Base-by-base conservation (phyloP, 2,888 invertebrate species). In the Yponomeuta plumbellus region DNA sequence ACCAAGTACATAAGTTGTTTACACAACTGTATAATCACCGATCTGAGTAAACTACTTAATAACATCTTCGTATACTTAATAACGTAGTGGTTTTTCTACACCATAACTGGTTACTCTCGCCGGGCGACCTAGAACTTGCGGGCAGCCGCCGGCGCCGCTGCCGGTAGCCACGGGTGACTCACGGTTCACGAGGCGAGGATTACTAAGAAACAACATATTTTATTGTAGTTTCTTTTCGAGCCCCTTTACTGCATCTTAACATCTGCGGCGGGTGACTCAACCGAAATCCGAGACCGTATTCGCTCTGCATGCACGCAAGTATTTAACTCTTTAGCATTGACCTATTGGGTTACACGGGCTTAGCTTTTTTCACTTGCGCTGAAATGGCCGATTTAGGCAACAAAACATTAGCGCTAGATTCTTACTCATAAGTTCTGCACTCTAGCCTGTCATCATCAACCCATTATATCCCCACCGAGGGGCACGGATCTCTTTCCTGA, bases 51-150 rank as follows among this genome's bases (percentile, higher is more conserved):
- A 17, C 17, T 52, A 52, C 17, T 52, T 52, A 52, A 52, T 52
- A 52, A 52, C 17, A 52, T 52, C 44, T 52, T 52, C 17, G 44
- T 52, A 17, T 34, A 34, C 34, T 52, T 52, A 17, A 52, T 52
- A 52, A 17, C 17, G 44, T 52, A 52, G 44, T 17, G 17, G 44
- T 13, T 17, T 52, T 52, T 52, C 5, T 52, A 52, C 44, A 52
- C 44, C 44, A 52, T 52, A 52, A 52, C 44, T 52, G 44, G 44
- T 52, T 52, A 17, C 44, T 11, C 44, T 52, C 82, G 34, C 34
- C 6, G 1, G 84, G 78, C 84, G 86, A 83, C 89, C 89, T 86
- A 88, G 87, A 88, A 86, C 86, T 88, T 85, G 83, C 67, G 76
- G 78, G 79, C 71, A 34, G 34, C 67, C 75, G 71, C 76, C 68